Evolutionary conservation across 2,113 vertebrate genomes (phyloP).

Genomic region (Urocitellus parryii): DNA sequence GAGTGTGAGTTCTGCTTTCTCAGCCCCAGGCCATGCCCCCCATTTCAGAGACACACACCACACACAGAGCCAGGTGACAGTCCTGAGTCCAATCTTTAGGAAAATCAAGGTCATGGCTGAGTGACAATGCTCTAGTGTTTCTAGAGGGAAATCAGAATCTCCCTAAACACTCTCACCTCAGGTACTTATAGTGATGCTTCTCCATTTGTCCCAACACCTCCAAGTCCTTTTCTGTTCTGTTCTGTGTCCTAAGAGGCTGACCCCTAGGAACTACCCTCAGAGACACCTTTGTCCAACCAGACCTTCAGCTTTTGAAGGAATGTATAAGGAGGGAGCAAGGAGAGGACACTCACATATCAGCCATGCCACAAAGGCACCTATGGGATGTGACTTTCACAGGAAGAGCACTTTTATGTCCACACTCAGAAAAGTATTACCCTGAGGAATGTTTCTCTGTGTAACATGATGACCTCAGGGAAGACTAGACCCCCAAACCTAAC

Average conservation of each 20-base stretch:
- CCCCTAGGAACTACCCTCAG: background rate
- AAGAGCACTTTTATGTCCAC: background rate
- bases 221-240: background rate
- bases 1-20: background rate
- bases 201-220: background rate
- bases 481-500: background rate
- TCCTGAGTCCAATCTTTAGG: background rate
- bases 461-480: background rate
- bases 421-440: background rate
- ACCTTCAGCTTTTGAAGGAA: background rate
- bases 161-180: background rate
- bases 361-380: background rate
- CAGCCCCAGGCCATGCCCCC: background rate
- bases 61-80: background rate
- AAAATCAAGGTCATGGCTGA: background rate
- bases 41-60: background rate
- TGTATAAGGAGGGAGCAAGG: too few relatives aligned
- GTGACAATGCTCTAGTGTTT: background rate
- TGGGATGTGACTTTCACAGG: rapidly evolving
- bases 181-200: too few relatives aligned
- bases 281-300: background rate
- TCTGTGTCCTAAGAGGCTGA: background rate
- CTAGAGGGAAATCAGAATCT: background rate
- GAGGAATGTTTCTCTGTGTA: background rate
- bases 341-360: background rate